Conservation (phyloP, 2,888 invertebrate species). For the Tetropium fuscum region DNA sequence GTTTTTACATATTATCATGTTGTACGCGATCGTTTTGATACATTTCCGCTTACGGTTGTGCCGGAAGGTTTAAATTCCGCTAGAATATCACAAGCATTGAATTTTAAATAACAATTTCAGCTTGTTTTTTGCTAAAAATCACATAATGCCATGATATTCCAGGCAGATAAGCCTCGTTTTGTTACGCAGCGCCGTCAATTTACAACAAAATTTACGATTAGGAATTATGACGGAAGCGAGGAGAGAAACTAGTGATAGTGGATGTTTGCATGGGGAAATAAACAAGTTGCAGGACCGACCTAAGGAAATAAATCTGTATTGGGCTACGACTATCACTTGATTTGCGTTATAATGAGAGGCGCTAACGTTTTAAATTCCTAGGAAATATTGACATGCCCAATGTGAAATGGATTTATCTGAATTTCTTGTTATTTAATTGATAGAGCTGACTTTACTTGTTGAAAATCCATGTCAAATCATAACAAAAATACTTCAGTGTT, state of each 20-base stretch:
- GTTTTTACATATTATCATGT: conserved; percentile 9
- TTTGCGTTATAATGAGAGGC: too few species aligned
- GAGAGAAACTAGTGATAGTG: conserved; percentile 34
- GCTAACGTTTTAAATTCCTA: too few species aligned
- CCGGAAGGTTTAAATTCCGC: conserved; percentile 12
- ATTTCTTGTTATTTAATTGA: too few species aligned
- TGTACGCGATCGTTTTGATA: neutral
- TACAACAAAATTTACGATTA: conserved; percentile 50
- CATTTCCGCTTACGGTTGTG: conserved; percentile 10
- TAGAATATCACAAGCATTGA: conserved; percentile 28
- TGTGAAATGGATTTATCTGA: too few species aligned
- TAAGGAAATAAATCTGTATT: too few species aligned
- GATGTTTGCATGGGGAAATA: conserved; percentile 9
- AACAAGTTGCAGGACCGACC: conserved; percentile 8
- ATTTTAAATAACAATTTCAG: conserved; percentile 11
- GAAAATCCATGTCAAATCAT: too few species aligned
- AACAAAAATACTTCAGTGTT: too few species aligned
- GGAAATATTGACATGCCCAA: too few species aligned
- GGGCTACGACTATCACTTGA: too few species aligned
- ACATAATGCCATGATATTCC: conserved; percentile 39
- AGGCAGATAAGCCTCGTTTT: conserved; percentile 44
- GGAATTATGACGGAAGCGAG: conserved; percentile 35
- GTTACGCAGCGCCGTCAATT: conserved; percentile 42
- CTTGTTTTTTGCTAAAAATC: conserved; percentile 40
- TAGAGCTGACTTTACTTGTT: too few species aligned